These are phyloP conservation scores for Gonatopus flavifemur DNA, from an alignment of 1,140 invertebrate species.

Conservation along the genomic window DNA sequence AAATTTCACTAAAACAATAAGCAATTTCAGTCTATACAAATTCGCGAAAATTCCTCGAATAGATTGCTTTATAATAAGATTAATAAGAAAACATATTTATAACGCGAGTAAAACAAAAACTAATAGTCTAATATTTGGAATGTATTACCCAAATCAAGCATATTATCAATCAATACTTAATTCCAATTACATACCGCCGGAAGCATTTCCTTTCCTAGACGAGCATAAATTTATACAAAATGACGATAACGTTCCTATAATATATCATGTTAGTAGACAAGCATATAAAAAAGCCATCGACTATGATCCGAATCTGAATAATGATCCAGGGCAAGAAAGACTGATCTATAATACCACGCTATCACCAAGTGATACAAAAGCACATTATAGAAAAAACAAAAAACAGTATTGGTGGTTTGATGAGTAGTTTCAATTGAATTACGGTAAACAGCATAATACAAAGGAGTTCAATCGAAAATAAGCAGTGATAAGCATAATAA, in stretches of 20 bases:
- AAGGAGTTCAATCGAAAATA: no score
- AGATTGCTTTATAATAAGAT: slow-evolving; percentile 13
- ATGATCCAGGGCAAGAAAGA: neutral
- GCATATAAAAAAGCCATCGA: slow-evolving; percentile 1
- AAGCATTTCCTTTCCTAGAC: slow-evolving; percentile 13
- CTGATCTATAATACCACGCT: neutral
- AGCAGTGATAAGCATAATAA: no score
- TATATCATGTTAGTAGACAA: slow-evolving; percentile 10
- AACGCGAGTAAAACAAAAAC: neutral
- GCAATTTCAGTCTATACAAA: slow-evolving; percentile 9
- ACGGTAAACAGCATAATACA: no score
- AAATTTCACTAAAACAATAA: slow-evolving; percentile 5
- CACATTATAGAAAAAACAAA: slow-evolving; percentile 2
- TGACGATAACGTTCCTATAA: slow-evolving; percentile 2
- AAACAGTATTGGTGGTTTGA: slow-evolving; percentile 14
- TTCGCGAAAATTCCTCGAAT: slow-evolving; percentile 12
- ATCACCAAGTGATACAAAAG: slow-evolving; percentile 4
- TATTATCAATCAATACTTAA: slow-evolving; percentile 1
- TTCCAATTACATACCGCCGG: slow-evolving; percentile 3
- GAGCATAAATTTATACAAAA: slow-evolving; percentile 4
- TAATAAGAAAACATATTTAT: slow-evolving; percentile 16
- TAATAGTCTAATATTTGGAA: slow-evolving; percentile 11
- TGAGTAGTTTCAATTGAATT: no score
- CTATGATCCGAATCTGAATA: neutral
- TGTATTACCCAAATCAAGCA: slow-evolving; percentile 2